Base-by-base conservation (phyloP, 2,888 invertebrate species). In the Liodrosophila aerea region DNA sequence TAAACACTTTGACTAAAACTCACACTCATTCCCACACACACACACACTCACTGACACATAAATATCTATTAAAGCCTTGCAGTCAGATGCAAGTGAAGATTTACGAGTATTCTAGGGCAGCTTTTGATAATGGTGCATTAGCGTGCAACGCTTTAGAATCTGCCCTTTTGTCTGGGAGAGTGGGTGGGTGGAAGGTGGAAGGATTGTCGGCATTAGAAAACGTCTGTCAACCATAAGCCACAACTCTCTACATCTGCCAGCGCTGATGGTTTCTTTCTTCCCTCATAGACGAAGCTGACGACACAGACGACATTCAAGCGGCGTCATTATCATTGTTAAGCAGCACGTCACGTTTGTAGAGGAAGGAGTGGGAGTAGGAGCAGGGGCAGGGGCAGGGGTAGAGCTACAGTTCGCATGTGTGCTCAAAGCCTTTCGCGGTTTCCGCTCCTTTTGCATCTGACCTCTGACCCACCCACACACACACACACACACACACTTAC, bases 111-210 rank as follows among this genome's bases (percentile, higher is more conserved):
- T 73, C 37, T 56, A 43, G 58, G 60, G 46, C 58, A 61, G 76
- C 80, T 63, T 73, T 68, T 73, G 78, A 81, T 80, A 84, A 80
- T 81, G 82, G 77, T 66, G 81, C 84, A 84, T 84, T 84, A 77
- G 78, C 82, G 78, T 84, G 81, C 59, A 70, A 34, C 67, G 73
- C 56, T 70, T 72, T 54, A 66, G 70, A 61, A 66, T 77, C 3
- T 22, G 83, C 83, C 73, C 80, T 77, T 64, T 64, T 72, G 66
- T 65, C 66, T 44, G 30, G 29, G 5, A 29, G 29, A 22, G 13
- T n/a, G 18, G n/a, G 11, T 18, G 22, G 27, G 13, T 11, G 34
- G 8, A 5, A 8, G 16, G 40, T 16, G 27, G 13, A 22, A n/a
- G 45, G 7, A 34, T 12, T 12, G 27, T 18, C 36, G 39, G 56